Percentiles rank a stretch among this genome's conserved stretches.
phyloP scores from a whole-genome alignment of 2,888 invertebrate genomes.

The Yponomeuta plumbellus region DNA sequence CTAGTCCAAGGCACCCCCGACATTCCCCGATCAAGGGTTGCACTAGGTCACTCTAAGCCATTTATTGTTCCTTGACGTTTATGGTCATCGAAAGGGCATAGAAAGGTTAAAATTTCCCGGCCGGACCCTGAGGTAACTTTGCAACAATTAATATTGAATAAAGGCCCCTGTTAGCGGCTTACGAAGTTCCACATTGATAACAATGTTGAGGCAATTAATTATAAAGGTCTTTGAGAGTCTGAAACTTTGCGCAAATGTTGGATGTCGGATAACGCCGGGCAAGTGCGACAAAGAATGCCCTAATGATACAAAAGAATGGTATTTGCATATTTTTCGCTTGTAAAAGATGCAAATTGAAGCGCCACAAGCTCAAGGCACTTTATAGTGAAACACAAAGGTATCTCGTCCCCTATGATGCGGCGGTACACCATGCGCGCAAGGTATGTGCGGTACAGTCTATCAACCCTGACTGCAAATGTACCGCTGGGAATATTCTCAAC shows the following conservation, averaged over 20 bases:
- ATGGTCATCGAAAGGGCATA: slow-evolving; percentile 69
- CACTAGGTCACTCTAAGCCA: slow-evolving; percentile 59
- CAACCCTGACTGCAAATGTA: background rate
- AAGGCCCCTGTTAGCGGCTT: slow-evolving; percentile 23
- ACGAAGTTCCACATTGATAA: slow-evolving; percentile 14
- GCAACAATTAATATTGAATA: slow-evolving; percentile 52
- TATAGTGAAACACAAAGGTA: slow-evolving; percentile 9
- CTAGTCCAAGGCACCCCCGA: slow-evolving; percentile 8
- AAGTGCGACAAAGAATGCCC: background rate
- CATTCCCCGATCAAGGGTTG: slow-evolving; percentile 14
- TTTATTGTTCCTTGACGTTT: slow-evolving; percentile 72
- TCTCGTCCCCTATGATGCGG: slow-evolving; percentile 6
- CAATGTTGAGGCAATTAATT: slow-evolving; percentile 12
- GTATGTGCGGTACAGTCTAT: background rate
- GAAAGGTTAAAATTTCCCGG: slow-evolving; percentile 52
- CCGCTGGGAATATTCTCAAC: too few relatives aligned
- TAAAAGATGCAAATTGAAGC: slow-evolving; percentile 14
- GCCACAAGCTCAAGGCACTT: slow-evolving; percentile 13
- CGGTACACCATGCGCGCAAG: background rate
- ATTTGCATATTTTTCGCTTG: slow-evolving; percentile 11
- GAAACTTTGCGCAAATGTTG: background rate
- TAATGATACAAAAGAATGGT: slow-evolving; percentile 14
- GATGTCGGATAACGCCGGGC: background rate
- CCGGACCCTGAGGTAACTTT: slow-evolving; percentile 50
- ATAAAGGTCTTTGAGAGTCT: background rate